Base-by-base conservation (phyloP, 2,797 vertebrate genomes). In the Chaunax sp. region DNA sequence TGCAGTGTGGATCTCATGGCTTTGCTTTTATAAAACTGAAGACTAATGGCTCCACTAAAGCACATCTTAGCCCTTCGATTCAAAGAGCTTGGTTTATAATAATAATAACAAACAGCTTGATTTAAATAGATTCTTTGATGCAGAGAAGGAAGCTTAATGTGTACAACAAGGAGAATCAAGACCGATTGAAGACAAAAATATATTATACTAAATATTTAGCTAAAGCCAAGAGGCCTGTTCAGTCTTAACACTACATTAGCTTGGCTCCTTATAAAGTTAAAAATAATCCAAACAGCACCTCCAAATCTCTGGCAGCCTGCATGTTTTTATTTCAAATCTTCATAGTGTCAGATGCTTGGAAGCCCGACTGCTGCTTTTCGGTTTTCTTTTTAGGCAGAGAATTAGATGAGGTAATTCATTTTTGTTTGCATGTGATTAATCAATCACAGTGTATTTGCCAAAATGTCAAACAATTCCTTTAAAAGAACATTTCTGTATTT, bases 21-120 rank as follows among this genome's bases (percentile, higher is more conserved):
- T 53, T 73, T 45, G 43, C 50, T 53, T 71, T 62, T 57, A 30
- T 46, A 30, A 78, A 72, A 19, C 50, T 1, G 56, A 25, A 0
- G 33, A 70, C 52, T 72, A 68, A 68, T 28, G 18, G 41, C 69
- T 61, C 25, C 6, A 2, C 37, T 22, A 13, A 64, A 12, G 2
- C 61, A 9, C 22, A 47, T 62, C 11, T 8, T 19, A 75, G 51
- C 23, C 30, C 19, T 44, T 54, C 43, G 25, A 6, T 19, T 62
- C 40, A 41, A 35, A 53, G 10, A 49, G 38, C 40, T 44, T 14
- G 10, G 53, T 69, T 53, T 38, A 46, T 40, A 40, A 40, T 40
- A 4, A 16, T 47, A 15, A 55, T 15, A n/a, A 28, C 9, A 37
- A 67, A 9, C 28, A 37, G 30, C 13, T 45, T n/a, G 10, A 57